phyloP scores from a whole-genome alignment of 1,140 invertebrate species.

The Gonioctena quinquepunctata region DNA sequence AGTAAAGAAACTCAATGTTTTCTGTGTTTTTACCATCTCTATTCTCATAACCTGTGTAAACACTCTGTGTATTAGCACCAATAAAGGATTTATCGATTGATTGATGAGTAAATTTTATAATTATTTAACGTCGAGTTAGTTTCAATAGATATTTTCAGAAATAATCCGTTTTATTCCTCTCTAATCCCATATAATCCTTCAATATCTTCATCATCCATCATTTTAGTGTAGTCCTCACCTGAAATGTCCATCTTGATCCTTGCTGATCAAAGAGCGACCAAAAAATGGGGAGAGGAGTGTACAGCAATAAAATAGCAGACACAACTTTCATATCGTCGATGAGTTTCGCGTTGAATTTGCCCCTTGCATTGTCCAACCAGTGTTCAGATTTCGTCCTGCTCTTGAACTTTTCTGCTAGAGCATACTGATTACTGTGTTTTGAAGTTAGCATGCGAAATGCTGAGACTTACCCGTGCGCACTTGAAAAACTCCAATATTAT shows the following conservation, averaged over 20 bases:
- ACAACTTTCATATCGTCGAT: constrained; percentile 63
- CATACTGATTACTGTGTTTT: constrained; percentile 32
- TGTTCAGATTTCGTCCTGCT: constrained; percentile 55
- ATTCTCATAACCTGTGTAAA: no score
- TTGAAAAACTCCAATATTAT: constrained; percentile 68
- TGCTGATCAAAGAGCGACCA: constrained; percentile 69
- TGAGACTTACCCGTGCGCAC: constrained; percentile 66
- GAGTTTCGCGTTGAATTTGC: constrained; percentile 62
- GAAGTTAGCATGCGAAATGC: background rate
- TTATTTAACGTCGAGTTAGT: no score
- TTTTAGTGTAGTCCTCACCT: no score
- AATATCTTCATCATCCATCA: no score
- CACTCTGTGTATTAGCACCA: no score
- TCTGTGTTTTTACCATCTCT: no score
- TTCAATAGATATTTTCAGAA: no score
- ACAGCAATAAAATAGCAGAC: constrained; percentile 59
- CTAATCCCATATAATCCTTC: no score
- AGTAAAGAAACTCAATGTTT: no score
- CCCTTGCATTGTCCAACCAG: constrained; percentile 71
- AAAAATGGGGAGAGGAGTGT: constrained; percentile 71
- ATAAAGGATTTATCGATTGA: no score
- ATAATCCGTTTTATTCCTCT: no score
- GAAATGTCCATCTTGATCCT: constrained; percentile 73
- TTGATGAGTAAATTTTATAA: no score
- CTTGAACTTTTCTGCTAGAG: constrained; percentile 29